Evolutionary conservation across 2,113 vertebrate genomes (phyloP), one percentile per base, ranked within the genome.

Genomic region (Cyphomyrus discorhynchus): DNA sequence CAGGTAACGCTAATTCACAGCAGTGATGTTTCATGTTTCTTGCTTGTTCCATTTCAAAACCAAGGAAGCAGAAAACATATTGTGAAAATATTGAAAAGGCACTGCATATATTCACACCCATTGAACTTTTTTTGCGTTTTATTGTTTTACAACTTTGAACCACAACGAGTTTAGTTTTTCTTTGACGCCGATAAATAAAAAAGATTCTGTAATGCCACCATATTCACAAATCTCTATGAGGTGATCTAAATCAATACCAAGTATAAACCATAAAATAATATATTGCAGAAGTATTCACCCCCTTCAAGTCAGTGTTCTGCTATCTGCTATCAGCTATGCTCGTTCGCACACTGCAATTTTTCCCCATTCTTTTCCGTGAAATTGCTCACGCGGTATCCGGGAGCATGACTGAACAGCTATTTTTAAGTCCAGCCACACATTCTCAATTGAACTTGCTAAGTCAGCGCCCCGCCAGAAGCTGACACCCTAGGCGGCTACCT

Each of bases 1-100:
- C 97, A 92, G 98, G 98, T 99, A 39, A n/a, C 11, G 0, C 2
- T 47, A 19, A 42, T 46, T 84, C 62, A 70, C 62, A 31, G n/a
- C 10, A 1, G n/a, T 31, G n/a, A 13, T 13, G 62, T 5, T 27
- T 70, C n/a, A 31, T 70, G 10, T 70, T 66, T 70, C 62, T 70
- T 27, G n/a, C 62, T 70, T 31, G 62, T 31, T 27, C 62, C 62
- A 31, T 27, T 70, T 70, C 62, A 31, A 70, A 70, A 70, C 31
- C n/a, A 13, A 13, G 62, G 62, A 13, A 70, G 27, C 62, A 13
- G 62, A 31, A 31, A 70, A 70, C 62, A 70, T 31, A 70, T 31
- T 31, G 27, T 70, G 62, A 31, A 31, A 70, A 70, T 70, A 4
- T 27, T 13, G 62, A 70, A 70, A 70, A 31, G 10, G 3, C 1